Percentiles rank a stretch among this genome's conserved stretches.
phyloP scores from a whole-genome alignment of 1,140 invertebrate genomes.

The Drosophila bipectinata region DNA sequence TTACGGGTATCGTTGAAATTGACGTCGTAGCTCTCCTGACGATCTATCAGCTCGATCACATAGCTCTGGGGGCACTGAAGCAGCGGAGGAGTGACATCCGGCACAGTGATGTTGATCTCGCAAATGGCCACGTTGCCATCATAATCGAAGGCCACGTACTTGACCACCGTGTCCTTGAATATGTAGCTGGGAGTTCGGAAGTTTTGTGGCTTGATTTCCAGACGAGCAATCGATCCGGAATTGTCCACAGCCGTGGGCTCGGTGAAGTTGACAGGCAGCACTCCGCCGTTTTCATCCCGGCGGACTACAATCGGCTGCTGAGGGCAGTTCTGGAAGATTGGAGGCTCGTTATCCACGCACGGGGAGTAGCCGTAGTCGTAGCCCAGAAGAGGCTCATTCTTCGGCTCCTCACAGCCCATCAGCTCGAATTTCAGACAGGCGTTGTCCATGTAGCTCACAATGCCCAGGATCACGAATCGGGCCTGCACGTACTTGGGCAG shows the following conservation, averaged over 20 bases:
- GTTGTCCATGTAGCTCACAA: conserved; percentile 98
- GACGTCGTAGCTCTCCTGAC: conserved; percentile 94
- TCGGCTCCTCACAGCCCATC: conserved; percentile 96
- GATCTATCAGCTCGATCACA: conserved; percentile 95
- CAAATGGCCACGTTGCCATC: conserved; percentile 99
- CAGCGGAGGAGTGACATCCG: conserved; percentile 96
- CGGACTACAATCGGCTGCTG: conserved; percentile 95
- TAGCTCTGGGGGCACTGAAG: conserved; percentile 98
- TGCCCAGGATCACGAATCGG: conserved; percentile 95
- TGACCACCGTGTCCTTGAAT: conserved; percentile 95
- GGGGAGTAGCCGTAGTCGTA: conserved; percentile 97
- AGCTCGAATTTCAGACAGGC: conserved; percentile 98
- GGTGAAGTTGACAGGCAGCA: conserved; percentile 95
- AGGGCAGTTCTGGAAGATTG: conserved; percentile 97
- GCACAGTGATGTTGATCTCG: conserved; percentile 97
- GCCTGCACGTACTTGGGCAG: conserved; percentile 96
- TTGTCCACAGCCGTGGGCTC: conserved; percentile 97
- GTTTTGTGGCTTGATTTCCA: conserved; percentile 95
- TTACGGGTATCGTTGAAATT: conserved; percentile 96
- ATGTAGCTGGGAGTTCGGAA: conserved; percentile 95
- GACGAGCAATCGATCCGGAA: conserved; percentile 95
- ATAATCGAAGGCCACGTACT: conserved; percentile 98
- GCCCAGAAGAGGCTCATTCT: conserved; percentile 91
- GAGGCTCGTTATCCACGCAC: conserved; percentile 98
- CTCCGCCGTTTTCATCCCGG: conserved; percentile 92